A percentile compares a stretch with the other conserved stretches of the same genome.
Evolutionary conservation across 2,113 vertebrate genomes (phyloP).

Genomic region (Mormoops blainvillei): DNA sequence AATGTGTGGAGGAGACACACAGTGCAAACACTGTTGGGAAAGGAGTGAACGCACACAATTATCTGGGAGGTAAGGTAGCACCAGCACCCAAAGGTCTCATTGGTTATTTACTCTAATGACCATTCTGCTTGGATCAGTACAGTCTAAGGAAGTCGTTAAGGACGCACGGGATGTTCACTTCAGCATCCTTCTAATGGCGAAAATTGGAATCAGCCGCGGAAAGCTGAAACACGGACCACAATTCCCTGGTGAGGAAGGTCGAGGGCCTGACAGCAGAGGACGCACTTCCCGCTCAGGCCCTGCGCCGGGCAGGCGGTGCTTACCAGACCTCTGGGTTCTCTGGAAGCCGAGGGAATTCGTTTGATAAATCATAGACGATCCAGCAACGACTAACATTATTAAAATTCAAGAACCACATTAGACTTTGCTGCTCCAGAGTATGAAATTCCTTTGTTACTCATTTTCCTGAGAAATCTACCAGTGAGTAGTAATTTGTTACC

Average conservation of each 20-base stretch:
- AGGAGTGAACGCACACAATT: not conserved
- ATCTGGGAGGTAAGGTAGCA: not conserved
- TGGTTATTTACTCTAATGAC: not conserved
- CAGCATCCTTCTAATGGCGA: not conserved
- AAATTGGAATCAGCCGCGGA: not conserved
- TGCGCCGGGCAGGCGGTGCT: too few relatives aligned
- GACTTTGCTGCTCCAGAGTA: not conserved
- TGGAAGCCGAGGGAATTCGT: not conserved
- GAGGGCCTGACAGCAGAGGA: too few relatives aligned
- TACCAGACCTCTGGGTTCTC: not conserved
- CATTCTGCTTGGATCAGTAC: not conserved
- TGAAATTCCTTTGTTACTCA: not conserved
- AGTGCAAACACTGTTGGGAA: not conserved
- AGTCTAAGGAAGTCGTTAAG: not conserved
- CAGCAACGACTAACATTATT: not conserved
- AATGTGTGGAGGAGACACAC: not conserved
- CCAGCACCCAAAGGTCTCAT: not conserved
- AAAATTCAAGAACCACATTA: not conserved
- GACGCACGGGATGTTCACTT: not conserved
- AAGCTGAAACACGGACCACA: not conserved
- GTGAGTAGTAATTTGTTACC: not conserved
- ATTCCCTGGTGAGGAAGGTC: rapidly evolving
- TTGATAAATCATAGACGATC: not conserved
- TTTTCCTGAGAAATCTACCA: not conserved
- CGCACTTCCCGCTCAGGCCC: not conserved